These are phyloP conservation scores for Leptopilina clavipes DNA, from an alignment of 1,140 invertebrate species.

Conservation along the genomic window DNA sequence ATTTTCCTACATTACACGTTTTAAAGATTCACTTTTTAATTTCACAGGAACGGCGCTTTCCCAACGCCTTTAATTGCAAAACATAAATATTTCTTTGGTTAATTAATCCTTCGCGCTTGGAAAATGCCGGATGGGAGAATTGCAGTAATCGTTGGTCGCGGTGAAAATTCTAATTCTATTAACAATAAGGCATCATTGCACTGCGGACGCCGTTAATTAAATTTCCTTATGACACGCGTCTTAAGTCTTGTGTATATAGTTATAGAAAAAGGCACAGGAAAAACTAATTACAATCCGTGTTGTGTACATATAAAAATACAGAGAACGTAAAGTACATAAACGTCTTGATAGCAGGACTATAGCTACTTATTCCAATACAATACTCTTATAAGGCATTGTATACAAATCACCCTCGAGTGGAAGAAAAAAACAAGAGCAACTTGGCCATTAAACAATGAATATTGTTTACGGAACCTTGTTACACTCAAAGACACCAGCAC, in stretches of 20 bases:
- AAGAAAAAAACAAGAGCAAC: constrained; percentile 23
- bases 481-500: not conserved
- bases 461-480: constrained; percentile 20
- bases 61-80: constrained; percentile 22
- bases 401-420: not conserved
- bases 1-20: too few relatives aligned
- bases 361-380: constrained; percentile 14
- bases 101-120: constrained; percentile 55
- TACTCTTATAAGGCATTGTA: constrained; percentile 31
- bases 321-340: constrained; percentile 23
- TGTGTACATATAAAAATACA: constrained; percentile 13
- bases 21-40: not conserved
- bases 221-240: constrained; percentile 65
- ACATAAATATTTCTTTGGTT: constrained; percentile 12
- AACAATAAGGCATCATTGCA: constrained; percentile 67
- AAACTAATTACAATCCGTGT: constrained; percentile 3
- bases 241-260: not conserved
- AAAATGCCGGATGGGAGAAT: constrained; percentile 70
- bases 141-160: constrained; percentile 64
- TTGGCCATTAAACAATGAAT: constrained; percentile 27
- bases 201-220: constrained; percentile 71
- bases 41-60: not conserved
- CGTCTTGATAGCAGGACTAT: constrained; percentile 21
- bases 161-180: constrained; percentile 70
- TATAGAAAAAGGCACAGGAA: not conserved